These are phyloP conservation scores for Poecilia latipinna DNA, from an alignment of 2,113 vertebrate species.

Conservation along the genomic window DNA sequence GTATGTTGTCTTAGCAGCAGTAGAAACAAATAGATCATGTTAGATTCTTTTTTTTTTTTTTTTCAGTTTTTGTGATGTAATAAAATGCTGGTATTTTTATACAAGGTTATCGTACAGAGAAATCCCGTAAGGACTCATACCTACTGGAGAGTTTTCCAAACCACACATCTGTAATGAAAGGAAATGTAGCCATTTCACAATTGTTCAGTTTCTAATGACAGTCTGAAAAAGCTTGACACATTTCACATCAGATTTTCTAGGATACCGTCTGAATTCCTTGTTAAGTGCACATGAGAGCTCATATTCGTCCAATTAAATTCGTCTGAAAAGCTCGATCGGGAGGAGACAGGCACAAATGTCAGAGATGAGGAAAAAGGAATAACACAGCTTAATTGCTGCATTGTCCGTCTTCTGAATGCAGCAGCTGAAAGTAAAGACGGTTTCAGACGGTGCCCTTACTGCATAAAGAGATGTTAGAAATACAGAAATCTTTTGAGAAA, in stretches of 20 bases:
- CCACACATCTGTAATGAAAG: background rate
- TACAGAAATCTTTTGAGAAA: background rate
- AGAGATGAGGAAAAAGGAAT: slow-evolving; percentile 33
- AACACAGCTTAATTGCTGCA: slow-evolving; percentile 47
- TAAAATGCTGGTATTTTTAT: background rate
- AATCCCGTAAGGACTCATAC: background rate
- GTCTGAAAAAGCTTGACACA: slow-evolving; percentile 3
- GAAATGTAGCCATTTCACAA: background rate
- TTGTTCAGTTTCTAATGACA: slow-evolving; percentile 3
- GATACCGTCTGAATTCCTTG: slow-evolving; percentile 23
- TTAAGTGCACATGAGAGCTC: slow-evolving; percentile 22
- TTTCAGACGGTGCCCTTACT: slow-evolving; percentile 11
- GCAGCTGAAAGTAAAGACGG: slow-evolving; percentile 19
- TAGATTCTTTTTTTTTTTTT: background rate
- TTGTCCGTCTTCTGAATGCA: slow-evolving; percentile 24
- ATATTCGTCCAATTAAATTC: slow-evolving; percentile 50
- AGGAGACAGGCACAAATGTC: slow-evolving; percentile 56
- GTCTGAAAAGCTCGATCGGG: slow-evolving; percentile 42
- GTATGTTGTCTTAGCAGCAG: background rate
- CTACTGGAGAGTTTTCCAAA: slow-evolving; percentile 7
- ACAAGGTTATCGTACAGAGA: background rate
- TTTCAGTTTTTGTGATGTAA: background rate
- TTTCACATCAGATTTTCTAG: slow-evolving; percentile 28
- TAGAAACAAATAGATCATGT: too few relatives aligned
- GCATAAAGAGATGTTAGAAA: slow-evolving; percentile 10